These are phyloP conservation scores for Ceriagrion tenellum DNA, from an alignment of 2,888 invertebrate species.

Conservation along the genomic window DNA sequence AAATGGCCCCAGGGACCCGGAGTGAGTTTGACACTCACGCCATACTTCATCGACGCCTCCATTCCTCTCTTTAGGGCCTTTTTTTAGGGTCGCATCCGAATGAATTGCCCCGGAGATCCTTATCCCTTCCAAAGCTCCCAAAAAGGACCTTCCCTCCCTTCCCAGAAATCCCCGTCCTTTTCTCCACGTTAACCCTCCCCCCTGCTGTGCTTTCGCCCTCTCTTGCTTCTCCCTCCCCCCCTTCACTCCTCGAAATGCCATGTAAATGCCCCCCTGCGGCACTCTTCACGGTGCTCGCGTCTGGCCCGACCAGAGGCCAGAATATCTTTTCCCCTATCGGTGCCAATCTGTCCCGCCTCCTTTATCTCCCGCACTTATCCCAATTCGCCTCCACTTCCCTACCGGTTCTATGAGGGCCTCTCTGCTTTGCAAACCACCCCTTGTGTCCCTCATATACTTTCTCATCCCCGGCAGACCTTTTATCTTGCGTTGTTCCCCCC, in stretches of 20 bases:
- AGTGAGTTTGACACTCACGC: not conserved
- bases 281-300: constrained; percentile 22
- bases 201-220: not conserved
- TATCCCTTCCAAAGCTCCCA: not conserved
- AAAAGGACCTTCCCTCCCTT: not conserved
- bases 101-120: no score
- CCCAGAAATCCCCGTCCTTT: not conserved
- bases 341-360: constrained; percentile 52
- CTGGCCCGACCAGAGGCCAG: not conserved
- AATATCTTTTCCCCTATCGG: constrained; percentile 56
- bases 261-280: not conserved
- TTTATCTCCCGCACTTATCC: constrained; percentile 21
- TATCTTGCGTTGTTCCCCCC: not conserved
- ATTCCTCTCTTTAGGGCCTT: not conserved
- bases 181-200: not conserved
- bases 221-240: not conserved
- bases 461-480: not conserved
- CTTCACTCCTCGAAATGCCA: not conserved
- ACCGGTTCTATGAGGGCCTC: not conserved
- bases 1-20: not conserved
- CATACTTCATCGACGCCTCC: not conserved
- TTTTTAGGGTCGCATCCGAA: not conserved
- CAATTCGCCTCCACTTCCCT: not conserved
- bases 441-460: not conserved
- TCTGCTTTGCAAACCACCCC: not conserved